Evolutionary conservation across 2,888 invertebrate species (phyloP).

Genomic region (Serripes groenlandicus): DNA sequence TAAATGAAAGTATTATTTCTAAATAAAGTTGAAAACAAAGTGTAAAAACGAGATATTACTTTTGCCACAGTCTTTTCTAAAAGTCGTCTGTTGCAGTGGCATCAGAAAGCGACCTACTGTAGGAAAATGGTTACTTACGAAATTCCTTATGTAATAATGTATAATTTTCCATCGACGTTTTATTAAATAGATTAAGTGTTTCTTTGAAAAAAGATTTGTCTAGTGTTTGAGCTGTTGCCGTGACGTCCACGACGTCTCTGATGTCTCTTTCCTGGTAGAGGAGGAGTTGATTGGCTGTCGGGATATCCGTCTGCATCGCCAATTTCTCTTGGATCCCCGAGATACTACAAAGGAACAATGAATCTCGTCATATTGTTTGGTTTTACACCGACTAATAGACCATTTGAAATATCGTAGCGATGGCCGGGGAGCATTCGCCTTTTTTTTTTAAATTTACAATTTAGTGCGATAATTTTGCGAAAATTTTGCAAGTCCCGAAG

Average conservation of each 20-base stretch:
- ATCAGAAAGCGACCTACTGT: not conserved
- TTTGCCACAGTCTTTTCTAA: no score
- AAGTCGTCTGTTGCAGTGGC: not conserved
- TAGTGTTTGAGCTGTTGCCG: slow-evolving; percentile 60
- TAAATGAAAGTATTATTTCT: no score
- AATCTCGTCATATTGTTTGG: no score
- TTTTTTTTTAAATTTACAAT: no score
- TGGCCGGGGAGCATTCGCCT: no score
- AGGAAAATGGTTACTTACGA: slow-evolving; percentile 39
- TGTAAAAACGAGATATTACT: no score
- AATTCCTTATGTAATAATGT: slow-evolving; percentile 14
- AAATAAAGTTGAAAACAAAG: not conserved
- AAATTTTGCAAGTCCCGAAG: no score
- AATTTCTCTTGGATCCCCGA: slow-evolving; percentile 1
- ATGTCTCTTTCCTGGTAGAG: slow-evolving; percentile 72
- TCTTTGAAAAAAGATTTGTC: slow-evolving; percentile 67
- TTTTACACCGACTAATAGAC: no score
- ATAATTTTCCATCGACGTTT: slow-evolving; percentile 36
- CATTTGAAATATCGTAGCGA: no score
- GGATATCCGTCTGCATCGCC: slow-evolving; percentile 68
- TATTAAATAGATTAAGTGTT: slow-evolving; percentile 67
- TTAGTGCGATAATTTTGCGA: no score
- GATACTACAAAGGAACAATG: not conserved
- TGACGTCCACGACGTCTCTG: slow-evolving; percentile 70
- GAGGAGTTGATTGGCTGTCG: slow-evolving; percentile 74